Base-by-base conservation (phyloP, 2,888 invertebrate genomes). In the Eudemis profundana region DNA sequence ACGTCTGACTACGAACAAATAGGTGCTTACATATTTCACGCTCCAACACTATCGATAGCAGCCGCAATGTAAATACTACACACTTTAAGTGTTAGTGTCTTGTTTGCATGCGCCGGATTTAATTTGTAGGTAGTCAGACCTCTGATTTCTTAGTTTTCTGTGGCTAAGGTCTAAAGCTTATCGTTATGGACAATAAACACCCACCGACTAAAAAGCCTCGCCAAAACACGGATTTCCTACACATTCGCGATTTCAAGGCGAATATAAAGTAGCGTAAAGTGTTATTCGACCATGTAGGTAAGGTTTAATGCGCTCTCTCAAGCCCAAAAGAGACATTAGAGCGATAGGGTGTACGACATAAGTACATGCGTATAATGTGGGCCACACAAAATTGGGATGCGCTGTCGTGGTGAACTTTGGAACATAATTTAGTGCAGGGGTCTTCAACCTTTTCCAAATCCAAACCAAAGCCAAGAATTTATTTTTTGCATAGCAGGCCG, bases 101-200 rank as follows among this genome's bases (percentile, higher is more conserved):
- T n/a, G n/a, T n/a, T n/a, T n/a, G n/a, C n/a, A n/a, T n/a, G n/a
- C n/a, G n/a, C n/a, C n/a, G n/a, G n/a, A n/a, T n/a, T n/a, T n/a
- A n/a, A n/a, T n/a, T n/a, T n/a, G n/a, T n/a, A n/a, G n/a, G n/a
- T n/a, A 44, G 19, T 3, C n/a, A 12, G 17, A 54, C 14, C 3
- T 14, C 54, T 54, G 40, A 4, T 15, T 2, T 4, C 17, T 42
- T 17, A 5, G 17, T 3, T 27, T 27, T 27, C 54, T 54, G 40
- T 54, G 27, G 5, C 21, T 51, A 0, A 14, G 29, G 14, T 51
- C 21, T 33, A 19, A 42, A 4, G 36, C 42, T 63, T 63, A 63
- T 63, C 63, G 12, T 49, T 19, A 57, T 57, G 42, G 63, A 33
- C 49, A 15, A 57, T 64, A 64, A 50, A 64, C 63, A 50, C 63